Evolutionary conservation across 2,797 vertebrate genomes (phyloP), one percentile per base, ranked within the genome.

Genomic region (Leptatherina wallacei): DNA sequence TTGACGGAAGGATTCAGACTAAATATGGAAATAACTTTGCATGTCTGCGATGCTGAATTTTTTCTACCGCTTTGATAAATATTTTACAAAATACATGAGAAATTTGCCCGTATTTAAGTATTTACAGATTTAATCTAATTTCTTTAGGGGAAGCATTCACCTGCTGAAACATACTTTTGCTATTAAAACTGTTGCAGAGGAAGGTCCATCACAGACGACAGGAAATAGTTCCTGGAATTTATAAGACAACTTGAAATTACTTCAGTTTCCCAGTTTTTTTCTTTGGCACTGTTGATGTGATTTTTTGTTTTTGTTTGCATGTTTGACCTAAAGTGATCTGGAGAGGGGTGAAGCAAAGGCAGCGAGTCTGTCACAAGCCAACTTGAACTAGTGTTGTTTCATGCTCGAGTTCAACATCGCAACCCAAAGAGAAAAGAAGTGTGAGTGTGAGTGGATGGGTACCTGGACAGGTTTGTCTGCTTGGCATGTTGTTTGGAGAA

Each of bases 341-440:
- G 35, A 4, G 58, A 3, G 18, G 27, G 1, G 0, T 20, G 4
- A 32, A 30, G 10, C 11, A 22, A 40, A 72, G 36, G 30, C 40
- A 11, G 11, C 57, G 16, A 33, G 36, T 47, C 24, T 4, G 12
- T 24, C 56, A 22, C 32, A 13, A n/a, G 20, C 24, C 16, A 33
- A 33, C 61, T 62, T 44, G 44, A 80, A 54, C 11, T 4, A 30
- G n/a, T 36, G 30, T 38, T 27, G 24, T 71, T 75, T 63, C 11
- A 59, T 57, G 40, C 59, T 55, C n/a, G 16, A 79, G 60, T 61
- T 81, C 8, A 72, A 64, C 68, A 62, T 67, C 56, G 70, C 67
- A 78, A 88, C 83, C 87, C 86, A 88, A 90, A 91, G 88, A 88
- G 7, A 44, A 6, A 66, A 69, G 32, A 40, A 65, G 57, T 33